Conservation (phyloP, 2,113 vertebrate species). For the Centrocercus urophasianus region DNA sequence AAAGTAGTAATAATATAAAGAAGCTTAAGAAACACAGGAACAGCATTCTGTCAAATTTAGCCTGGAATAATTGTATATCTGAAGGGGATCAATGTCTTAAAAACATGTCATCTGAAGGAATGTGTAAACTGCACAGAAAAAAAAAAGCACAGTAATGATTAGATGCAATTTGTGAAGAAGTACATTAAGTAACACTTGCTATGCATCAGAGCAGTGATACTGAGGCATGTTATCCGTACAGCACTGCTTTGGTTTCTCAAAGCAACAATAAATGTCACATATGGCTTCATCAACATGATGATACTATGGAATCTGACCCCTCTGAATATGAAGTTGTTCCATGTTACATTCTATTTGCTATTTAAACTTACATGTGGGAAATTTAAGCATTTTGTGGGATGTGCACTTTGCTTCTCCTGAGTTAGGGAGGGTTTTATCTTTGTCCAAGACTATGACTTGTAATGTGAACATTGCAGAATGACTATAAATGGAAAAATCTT, state of each 20-base stretch:
- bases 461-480: neutral
- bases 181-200: neutral
- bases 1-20: neutral
- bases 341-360: neutral
- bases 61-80: neutral
- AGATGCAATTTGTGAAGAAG: neutral
- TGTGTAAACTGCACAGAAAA: rapidly evolving
- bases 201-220: neutral
- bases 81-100: neutral
- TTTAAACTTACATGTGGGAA: neutral
- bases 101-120: neutral
- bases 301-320: neutral
- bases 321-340: neutral
- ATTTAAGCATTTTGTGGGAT: neutral
- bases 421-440: neutral
- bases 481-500: neutral
- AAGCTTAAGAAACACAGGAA: neutral
- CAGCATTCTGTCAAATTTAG: neutral
- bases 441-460: neutral
- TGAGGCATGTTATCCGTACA: neutral
- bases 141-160: neutral
- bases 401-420: neutral
- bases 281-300: neutral
- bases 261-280: constrained; percentile 13
- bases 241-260: neutral